Evolutionary conservation across 2,888 invertebrate species (phyloP), one percentile per base, ranked within the genome.

Genomic region (Scotopteryx bipunctaria): DNA sequence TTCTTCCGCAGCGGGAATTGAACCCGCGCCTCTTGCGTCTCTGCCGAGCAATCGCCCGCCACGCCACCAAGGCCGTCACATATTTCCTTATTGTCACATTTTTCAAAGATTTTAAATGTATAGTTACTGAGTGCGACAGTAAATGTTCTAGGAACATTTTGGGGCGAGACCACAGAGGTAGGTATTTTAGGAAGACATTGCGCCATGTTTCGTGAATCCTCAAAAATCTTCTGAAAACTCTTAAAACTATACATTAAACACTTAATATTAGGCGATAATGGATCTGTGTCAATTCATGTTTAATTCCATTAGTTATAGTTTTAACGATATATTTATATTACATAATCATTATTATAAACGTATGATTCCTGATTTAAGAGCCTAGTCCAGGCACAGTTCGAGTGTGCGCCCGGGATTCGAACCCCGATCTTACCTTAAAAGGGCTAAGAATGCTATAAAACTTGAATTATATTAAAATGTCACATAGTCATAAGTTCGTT

Each of bases 201-300:
- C 17, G 25, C 32, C 32, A 47, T 11, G 21, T 48, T 35, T 40
- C 9, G 9, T 9, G 11, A 27, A 11, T 8, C 14, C 15, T 16
- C 16, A 33, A 25, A 27, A 32, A 25, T 9, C 25, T 1, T 11
- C 8, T 15, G 21, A 31, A 31, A 31, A 23, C 16, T 27, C 41
- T 35, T 41, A 48, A 16, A 38, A 5, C 25, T 52, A 48, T 38
- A 45, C 43, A 45, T 55, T 36, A 59, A 53, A 52, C 61, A 56
- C 51, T 59, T 63, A 64, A 49, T 41, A 53, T 63, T 66, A 68
- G 63, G 58, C 61, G 57, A 58, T 63, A 44, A 48, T 36, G 1
- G 35, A 25, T 47, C 40, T 46, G 13, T 52, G 31, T 57, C 50
- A 58, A 60, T 64, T 60, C 59, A 56, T 59, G 38, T 40, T 64